These are phyloP conservation scores for Dolichotis patagonum DNA, from an alignment of 2,113 vertebrate genomes.

Conservation along the genomic window DNA sequence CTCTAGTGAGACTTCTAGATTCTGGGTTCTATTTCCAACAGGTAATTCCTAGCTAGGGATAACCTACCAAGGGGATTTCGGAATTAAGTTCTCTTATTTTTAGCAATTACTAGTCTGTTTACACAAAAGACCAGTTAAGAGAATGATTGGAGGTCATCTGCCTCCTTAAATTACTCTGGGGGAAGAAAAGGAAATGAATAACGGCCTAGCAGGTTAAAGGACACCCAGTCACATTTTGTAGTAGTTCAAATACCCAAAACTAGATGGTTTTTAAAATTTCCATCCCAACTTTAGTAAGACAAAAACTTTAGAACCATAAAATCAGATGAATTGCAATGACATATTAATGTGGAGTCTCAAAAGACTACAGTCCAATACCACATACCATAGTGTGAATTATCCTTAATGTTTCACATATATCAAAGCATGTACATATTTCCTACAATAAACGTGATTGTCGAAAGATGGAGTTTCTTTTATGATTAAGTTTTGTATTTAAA, in stretches of 20 bases:
- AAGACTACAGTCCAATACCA: background rate
- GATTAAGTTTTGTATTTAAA: constrained; percentile 3
- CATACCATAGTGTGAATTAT: background rate
- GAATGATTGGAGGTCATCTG: background rate
- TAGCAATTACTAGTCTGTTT: background rate
- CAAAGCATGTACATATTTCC: background rate
- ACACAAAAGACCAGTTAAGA: background rate
- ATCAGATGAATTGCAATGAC: background rate
- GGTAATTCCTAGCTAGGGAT: background rate
- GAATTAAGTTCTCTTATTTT: background rate
- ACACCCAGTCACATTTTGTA: background rate
- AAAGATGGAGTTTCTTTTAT: background rate
- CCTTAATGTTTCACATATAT: background rate
- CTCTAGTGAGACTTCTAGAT: background rate
- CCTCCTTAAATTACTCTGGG: background rate
- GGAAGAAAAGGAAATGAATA: background rate
- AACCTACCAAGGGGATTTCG: background rate
- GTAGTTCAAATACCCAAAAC: background rate
- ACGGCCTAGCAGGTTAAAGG: background rate
- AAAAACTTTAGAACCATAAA: background rate
- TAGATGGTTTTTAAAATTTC: background rate
- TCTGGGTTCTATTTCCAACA: background rate
- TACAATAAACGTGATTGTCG: background rate
- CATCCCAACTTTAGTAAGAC: background rate
- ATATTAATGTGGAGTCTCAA: background rate